Conservation (phyloP, 2,888 invertebrate species). For the Platerodrilus igneus region DNA sequence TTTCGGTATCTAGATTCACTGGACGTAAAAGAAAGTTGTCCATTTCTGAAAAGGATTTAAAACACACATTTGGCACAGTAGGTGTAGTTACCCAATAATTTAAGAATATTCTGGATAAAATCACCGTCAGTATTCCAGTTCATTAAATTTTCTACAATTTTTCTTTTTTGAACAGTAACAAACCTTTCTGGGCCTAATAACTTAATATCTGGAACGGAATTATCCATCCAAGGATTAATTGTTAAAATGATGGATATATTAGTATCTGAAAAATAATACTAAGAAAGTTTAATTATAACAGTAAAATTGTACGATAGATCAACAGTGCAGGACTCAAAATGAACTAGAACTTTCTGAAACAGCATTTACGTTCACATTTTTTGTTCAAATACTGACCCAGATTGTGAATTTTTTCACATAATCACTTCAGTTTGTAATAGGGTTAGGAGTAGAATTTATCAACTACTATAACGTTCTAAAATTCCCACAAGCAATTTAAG, state of each 20-base stretch:
- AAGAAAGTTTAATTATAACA: neutral
- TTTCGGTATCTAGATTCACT: slow-evolving; percentile 15
- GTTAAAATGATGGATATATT: slow-evolving; percentile 44
- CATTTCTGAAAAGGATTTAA: slow-evolving; percentile 37
- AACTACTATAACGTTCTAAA: no score
- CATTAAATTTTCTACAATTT: slow-evolving; percentile 39
- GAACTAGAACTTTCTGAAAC: no score
- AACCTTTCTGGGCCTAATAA: slow-evolving; percentile 45
- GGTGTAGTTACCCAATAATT: slow-evolving; percentile 37
- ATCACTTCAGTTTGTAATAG: no score
- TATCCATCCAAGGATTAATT: slow-evolving; percentile 40
- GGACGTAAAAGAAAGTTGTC: slow-evolving; percentile 36
- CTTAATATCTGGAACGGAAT: slow-evolving; percentile 42
- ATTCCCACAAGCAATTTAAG: no score
- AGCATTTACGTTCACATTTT: no score
- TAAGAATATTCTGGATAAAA: slow-evolving; percentile 40
- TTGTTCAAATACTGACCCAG: no score
- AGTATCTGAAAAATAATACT: slow-evolving; percentile 39
- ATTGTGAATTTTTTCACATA: no score
- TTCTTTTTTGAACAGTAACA: slow-evolving; percentile 34
- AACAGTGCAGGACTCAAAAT: neutral
- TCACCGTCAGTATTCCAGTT: slow-evolving; percentile 41
- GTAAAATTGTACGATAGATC: neutral
- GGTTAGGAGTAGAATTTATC: no score
- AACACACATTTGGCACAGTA: no score